Base-by-base conservation (phyloP, 2,113 vertebrate genomes). In the Channa argus region DNA sequence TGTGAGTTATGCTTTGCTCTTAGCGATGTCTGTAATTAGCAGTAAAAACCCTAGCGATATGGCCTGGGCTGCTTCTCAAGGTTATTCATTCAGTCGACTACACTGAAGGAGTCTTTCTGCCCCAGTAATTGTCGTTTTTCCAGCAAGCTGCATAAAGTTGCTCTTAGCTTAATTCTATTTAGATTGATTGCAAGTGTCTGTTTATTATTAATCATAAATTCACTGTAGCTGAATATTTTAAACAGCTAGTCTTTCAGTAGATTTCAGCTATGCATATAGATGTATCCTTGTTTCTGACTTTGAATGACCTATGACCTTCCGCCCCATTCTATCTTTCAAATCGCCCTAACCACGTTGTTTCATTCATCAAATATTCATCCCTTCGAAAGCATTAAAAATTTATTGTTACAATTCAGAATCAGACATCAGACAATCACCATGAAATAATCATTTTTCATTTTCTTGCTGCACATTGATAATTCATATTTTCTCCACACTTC, bases 381-480 rank as follows among this genome's bases (percentile, higher is more conserved):
- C 13, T 14, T 43, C 66, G 61, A 46, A 71, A 63, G 43, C 66
- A 86, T 93, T 78, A 91, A 92, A 91, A 91, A 91, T 91, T 90
- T 58, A 92, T 68, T 24, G 46, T 83, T 88, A 91, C 92, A 91
- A 88, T 87, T 85, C 78, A 72, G 77, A 83, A 91, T 88, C 93
- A 86, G 78, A 83, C 79, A 89, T 89, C 85, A 91, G 84, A 91
- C 80, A 89, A 86, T 91, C 86, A 82, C 74, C 69, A 83, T 89
- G 66, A 93, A 91, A 92, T 91, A 91, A 93, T 90, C 5, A 92
- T 92, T 88, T 89, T 87, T 80, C 83, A 85, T 91, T 92, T 89
- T 84, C 82, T 88, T 75, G 66, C 41, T 3, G 65, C 87, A 56
- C 84, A 91, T 92, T 84, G 91, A 92, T 90, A 89, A 90, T 92